phyloP scores from a whole-genome alignment of 2,113 vertebrate species.

The Otis tarda region DNA sequence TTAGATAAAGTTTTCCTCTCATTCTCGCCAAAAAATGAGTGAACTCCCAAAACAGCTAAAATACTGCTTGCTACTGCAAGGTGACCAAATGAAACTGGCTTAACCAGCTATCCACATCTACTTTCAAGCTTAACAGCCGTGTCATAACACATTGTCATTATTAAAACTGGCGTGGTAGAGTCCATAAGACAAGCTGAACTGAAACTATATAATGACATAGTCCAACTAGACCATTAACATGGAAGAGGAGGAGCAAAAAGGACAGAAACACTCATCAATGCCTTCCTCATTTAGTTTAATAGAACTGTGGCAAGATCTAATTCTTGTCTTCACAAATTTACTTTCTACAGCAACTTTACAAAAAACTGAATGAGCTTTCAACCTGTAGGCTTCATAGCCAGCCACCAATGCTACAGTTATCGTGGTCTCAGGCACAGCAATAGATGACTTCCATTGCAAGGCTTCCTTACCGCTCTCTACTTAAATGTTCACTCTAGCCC shows the following conservation, averaged over 20 bases:
- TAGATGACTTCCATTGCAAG: not conserved
- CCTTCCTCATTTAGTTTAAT: not conserved
- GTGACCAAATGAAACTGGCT: not conserved
- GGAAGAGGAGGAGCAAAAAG: not conserved
- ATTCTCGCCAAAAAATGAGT: not conserved
- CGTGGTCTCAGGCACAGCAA: not conserved
- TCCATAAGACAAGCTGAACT: not conserved
- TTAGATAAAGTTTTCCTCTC: not conserved
- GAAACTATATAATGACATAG: not conserved
- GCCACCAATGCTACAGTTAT: not conserved
- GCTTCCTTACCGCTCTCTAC: not conserved
- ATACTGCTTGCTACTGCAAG: not conserved
- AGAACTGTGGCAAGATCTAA: not conserved
- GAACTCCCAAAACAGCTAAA: not conserved
- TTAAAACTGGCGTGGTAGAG: not conserved
- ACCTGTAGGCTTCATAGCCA: not conserved
- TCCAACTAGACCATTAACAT: not conserved
- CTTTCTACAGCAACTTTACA: not conserved
- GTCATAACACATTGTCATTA: not conserved
- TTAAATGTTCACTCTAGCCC: not conserved
- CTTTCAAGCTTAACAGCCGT: not conserved
- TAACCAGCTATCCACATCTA: not conserved
- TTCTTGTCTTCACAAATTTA: not conserved
- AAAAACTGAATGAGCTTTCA: not conserved
- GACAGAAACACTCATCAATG: not conserved